phyloP scores from a whole-genome alignment of 2,113 vertebrate genomes.

The Hyperopisus bebe region DNA sequence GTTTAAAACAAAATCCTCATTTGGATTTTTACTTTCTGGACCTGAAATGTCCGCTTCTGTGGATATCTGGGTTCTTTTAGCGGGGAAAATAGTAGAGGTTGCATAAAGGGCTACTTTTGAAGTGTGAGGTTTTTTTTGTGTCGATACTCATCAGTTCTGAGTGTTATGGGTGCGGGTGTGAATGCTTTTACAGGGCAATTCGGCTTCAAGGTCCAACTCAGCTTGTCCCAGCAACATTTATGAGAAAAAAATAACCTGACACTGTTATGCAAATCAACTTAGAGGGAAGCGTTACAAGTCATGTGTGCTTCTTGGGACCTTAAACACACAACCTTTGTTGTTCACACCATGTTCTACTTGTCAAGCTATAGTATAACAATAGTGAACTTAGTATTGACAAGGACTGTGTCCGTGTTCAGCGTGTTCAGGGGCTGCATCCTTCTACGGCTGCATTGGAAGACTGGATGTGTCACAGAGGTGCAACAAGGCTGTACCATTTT shows the following conservation, averaged over 20 bases:
- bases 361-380: background rate
- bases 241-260: background rate
- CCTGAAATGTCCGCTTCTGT: background rate
- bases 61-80: background rate
- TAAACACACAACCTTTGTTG: background rate
- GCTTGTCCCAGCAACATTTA: background rate
- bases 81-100: background rate
- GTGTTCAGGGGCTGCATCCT: background rate
- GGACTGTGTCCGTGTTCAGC: background rate
- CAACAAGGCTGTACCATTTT: background rate
- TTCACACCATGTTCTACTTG: background rate
- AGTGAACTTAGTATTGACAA: background rate
- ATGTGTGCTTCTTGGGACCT: background rate
- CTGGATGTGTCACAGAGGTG: background rate
- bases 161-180: background rate
- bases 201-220: background rate
- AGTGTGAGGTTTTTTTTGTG: background rate
- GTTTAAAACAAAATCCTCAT: no score
- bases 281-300: background rate
- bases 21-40: no score
- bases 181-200: background rate
- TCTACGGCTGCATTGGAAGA: background rate
- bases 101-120: background rate
- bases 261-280: background rate
- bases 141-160: background rate